Percentiles rank a stretch among this genome's conserved stretches.
phyloP scores from a whole-genome alignment of 2,888 invertebrate genomes.

The Apantesis nais region DNA sequence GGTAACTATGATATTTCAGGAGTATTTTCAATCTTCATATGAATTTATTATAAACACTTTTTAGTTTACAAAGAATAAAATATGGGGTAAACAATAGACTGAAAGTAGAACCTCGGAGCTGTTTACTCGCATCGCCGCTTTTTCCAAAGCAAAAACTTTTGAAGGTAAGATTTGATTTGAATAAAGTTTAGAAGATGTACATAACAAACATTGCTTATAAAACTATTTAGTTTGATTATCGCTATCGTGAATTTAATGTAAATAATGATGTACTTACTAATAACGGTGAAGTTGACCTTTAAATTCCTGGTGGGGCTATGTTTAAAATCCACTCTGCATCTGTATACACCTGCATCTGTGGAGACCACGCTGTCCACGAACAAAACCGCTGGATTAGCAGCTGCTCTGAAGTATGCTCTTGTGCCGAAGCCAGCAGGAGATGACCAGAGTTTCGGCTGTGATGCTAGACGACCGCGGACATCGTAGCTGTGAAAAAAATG shows the following conservation, averaged over 20 bases:
- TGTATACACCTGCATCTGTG: constrained; percentile 92
- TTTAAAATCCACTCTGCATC: constrained; percentile 96
- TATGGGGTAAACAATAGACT: not conserved
- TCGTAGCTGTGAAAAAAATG: constrained; percentile 87
- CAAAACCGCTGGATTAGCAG: constrained; percentile 90
- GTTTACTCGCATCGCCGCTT: too few species aligned
- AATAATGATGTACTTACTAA: constrained; percentile 89
- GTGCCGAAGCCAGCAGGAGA: constrained; percentile 90
- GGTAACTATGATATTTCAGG: not conserved
- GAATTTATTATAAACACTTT: not conserved
- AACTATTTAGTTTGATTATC: not conserved
- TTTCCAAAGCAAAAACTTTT: not conserved
- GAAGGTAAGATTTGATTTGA: not conserved
- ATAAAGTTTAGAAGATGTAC: not conserved
- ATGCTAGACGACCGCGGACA: constrained; percentile 89
- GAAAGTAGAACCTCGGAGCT: not conserved
- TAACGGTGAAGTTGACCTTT: constrained; percentile 94
- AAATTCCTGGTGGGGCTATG: constrained; percentile 95
- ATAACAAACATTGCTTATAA: not conserved
- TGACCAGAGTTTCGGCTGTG: constrained; percentile 93
- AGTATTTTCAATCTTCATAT: not conserved
- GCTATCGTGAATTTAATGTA: not conserved
- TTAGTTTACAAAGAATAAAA: not conserved
- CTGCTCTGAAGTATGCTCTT: constrained; percentile 91
- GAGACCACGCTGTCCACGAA: constrained; percentile 90